Conservation (phyloP, 2,113 vertebrate genomes). For the Caloenas nicobarica region DNA sequence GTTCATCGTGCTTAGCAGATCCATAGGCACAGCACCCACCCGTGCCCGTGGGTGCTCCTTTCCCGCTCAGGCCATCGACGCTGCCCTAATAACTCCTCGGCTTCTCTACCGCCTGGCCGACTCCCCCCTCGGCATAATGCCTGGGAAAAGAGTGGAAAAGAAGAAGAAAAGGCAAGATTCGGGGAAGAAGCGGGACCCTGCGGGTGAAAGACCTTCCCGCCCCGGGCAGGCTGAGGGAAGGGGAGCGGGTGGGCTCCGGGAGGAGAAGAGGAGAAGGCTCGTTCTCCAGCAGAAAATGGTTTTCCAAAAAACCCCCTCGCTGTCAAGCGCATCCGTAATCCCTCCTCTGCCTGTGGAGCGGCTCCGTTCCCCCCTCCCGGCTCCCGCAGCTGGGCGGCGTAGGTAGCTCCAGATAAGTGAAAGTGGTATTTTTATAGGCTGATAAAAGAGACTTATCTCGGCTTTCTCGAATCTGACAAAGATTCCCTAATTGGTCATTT, state of each 20-base stretch:
- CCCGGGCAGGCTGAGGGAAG: background rate
- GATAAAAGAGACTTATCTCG: slow-evolving; percentile 77
- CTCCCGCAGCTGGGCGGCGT: slow-evolving; percentile 56
- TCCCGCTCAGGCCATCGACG: rapidly evolving
- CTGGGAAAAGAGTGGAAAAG: background rate
- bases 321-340: background rate
- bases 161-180: background rate
- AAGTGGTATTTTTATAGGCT: slow-evolving; percentile 79
- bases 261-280: background rate
- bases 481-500: slow-evolving; percentile 70
- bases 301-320: background rate
- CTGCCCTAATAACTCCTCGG: background rate
- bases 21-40: background rate
- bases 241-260: background rate
- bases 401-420: slow-evolving; percentile 72
- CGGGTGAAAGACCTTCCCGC: too few relatives aligned
- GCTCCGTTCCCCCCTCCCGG: background rate
- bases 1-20: background rate
- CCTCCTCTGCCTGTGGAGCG: background rate
- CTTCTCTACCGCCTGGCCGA: background rate
- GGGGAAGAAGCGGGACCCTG: background rate
- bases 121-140: too few relatives aligned
- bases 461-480: slow-evolving; percentile 59
- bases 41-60: background rate
- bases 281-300: background rate